These are phyloP conservation scores for Caenorhabditis latens DNA, from an alignment of 1,140 invertebrate species.

Conservation along the genomic window DNA sequence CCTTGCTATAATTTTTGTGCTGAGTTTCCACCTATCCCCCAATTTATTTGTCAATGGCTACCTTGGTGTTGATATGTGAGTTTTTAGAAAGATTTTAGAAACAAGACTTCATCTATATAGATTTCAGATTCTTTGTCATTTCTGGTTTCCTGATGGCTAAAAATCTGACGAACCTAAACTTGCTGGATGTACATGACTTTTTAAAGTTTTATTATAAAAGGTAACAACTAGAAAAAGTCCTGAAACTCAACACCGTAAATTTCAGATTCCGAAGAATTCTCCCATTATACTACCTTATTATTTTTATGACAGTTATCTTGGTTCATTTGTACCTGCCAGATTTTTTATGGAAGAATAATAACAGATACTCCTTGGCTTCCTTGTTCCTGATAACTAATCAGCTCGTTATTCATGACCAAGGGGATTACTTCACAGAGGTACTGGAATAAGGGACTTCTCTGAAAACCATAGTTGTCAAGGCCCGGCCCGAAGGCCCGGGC, in stretches of 20 bases:
- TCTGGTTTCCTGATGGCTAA: conserved; percentile 57
- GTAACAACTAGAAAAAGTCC: not conserved
- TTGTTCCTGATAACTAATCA: conserved; percentile 44
- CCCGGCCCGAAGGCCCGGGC: no score
- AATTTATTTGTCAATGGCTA: conserved; percentile 28
- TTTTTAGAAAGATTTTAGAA: not conserved
- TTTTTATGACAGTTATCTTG: conserved; percentile 5
- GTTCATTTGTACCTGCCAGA: not conserved
- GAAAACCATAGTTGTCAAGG: no score
- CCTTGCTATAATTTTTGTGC: not conserved
- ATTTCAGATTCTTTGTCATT: conserved; percentile 54
- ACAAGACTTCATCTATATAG: no score
- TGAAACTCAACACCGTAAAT: not conserved
- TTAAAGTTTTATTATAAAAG: conserved; percentile 46
- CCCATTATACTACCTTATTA: not conserved
- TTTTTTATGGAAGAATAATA: conserved; percentile 10
- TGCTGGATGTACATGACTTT: not conserved
- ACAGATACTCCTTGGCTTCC: not conserved
- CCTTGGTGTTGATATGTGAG: conserved; percentile 1
- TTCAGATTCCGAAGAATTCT: conserved; percentile 38
- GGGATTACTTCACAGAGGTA: conserved; percentile 45
- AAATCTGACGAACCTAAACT: not conserved
- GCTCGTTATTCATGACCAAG: conserved; percentile 28
- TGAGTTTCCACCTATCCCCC: not conserved
- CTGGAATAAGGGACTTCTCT: no score